These are phyloP conservation scores for Achatina immaculata DNA, from an alignment of 1,140 invertebrate genomes.

Conservation along the genomic window DNA sequence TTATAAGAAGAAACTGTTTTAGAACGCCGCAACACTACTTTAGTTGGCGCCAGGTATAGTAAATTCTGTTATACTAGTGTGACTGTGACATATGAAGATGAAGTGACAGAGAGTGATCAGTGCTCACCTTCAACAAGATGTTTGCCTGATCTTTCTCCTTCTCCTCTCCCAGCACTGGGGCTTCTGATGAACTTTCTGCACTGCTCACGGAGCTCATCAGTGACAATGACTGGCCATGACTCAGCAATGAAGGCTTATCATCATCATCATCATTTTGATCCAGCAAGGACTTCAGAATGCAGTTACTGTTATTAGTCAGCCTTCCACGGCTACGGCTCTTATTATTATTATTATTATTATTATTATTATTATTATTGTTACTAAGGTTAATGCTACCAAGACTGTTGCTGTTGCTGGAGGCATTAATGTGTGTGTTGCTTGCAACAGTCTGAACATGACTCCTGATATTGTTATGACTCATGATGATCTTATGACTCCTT, in stretches of 20 bases:
- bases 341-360: slow-evolving; percentile 46
- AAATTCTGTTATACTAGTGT: too few relatives aligned
- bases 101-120: too few relatives aligned
- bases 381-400: neutral
- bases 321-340: slow-evolving; percentile 27
- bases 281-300: slow-evolving; percentile 83
- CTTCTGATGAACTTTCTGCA: neutral
- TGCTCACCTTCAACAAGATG: slow-evolving; percentile 81
- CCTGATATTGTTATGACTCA: neutral
- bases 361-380: neutral
- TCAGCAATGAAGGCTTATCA: slow-evolving; percentile 41
- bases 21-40: too few relatives aligned
- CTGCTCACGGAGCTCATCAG: slow-evolving; percentile 15
- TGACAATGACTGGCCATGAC: slow-evolving; percentile 37
- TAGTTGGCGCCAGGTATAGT: too few relatives aligned
- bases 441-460: too few relatives aligned
- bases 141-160: slow-evolving; percentile 71
- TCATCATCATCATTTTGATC: slow-evolving; percentile 83
- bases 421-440: neutral
- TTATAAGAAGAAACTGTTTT: too few relatives aligned
- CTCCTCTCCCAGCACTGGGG: slow-evolving; percentile 48
- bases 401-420: neutral
- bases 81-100: too few relatives aligned
- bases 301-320: slow-evolving; percentile 46
- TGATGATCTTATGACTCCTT: neutral